Conservation (phyloP, 2,113 vertebrate species). For the Dasyornis broadbenti region DNA sequence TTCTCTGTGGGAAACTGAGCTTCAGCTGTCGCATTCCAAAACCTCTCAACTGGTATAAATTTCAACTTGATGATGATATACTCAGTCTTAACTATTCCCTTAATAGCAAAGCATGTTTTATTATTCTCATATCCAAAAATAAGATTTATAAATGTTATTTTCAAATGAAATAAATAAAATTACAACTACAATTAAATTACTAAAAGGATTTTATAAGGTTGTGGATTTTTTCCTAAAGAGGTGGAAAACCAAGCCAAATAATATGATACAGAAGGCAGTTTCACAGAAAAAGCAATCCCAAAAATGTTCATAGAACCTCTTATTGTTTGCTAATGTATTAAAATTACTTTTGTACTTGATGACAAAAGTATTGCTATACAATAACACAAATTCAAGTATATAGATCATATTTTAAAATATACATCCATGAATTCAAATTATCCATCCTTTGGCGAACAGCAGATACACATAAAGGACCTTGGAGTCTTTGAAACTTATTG, state of each 20-base stretch:
- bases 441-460: neutral
- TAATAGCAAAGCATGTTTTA: neutral
- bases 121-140: neutral
- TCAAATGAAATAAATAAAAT: neutral
- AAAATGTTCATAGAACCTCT: neutral
- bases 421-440: neutral
- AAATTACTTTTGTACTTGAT: rapidly evolving
- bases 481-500: neutral
- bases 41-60: neutral
- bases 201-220: neutral
- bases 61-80: neutral
- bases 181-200: neutral
- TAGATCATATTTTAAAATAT: neutral
- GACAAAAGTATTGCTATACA: neutral
- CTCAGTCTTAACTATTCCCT: neutral
- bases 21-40: neutral
- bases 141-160: neutral
- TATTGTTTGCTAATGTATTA: neutral
- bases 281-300: neutral
- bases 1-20: slow-evolving; percentile 9
- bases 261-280: neutral
- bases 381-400: neutral
- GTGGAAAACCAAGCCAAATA: neutral
- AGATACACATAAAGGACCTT: neutral
- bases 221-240: neutral